A percentile compares a stretch with the other conserved stretches of the same genome.
phyloP scores from a whole-genome alignment of 2,888 invertebrate genomes.

The Autographa pulchrina region DNA sequence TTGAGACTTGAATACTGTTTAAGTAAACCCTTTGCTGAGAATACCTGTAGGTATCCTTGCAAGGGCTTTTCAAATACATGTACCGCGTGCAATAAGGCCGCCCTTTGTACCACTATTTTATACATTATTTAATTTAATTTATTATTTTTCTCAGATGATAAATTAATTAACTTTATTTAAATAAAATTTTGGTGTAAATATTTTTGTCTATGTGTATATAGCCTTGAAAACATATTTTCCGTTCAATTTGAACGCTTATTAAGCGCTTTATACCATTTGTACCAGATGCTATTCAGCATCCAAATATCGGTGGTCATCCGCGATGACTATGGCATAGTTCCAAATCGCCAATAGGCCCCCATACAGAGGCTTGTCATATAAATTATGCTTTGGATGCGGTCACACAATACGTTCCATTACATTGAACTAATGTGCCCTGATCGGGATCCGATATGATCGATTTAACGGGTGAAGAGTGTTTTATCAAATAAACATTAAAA shows the following conservation, averaged over 20 bases:
- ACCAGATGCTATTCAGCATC: slow-evolving; percentile 60
- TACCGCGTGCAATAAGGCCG: no score
- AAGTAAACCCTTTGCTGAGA: slow-evolving; percentile 24
- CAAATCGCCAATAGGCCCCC: slow-evolving; percentile 73
- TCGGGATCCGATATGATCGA: slow-evolving; percentile 50
- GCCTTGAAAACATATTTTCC: slow-evolving; percentile 16
- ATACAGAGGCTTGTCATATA: slow-evolving; percentile 74
- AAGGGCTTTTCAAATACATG: slow-evolving; percentile 13
- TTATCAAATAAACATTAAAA: slow-evolving; percentile 46
- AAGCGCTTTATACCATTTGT: slow-evolving; percentile 36
- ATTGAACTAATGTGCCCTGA: slow-evolving; percentile 71
- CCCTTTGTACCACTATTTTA: no score
- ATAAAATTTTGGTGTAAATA: no score
- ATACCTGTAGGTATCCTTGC: not conserved
- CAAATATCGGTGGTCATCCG: slow-evolving; percentile 62
- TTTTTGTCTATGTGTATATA: slow-evolving; percentile 22
- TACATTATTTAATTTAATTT: no score
- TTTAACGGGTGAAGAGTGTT: slow-evolving; percentile 47
- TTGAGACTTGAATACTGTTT: slow-evolving; percentile 29
- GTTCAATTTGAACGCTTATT: slow-evolving; percentile 28
- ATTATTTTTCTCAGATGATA: no score
- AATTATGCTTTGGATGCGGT: slow-evolving; percentile 73
- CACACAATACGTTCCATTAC: slow-evolving; percentile 77
- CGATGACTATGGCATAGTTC: slow-evolving; percentile 78
- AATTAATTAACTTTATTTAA: no score